Evolutionary conservation across 2,888 invertebrate genomes (phyloP), one percentile per base, ranked within the genome.

Genomic region (Dryobota labecula): DNA sequence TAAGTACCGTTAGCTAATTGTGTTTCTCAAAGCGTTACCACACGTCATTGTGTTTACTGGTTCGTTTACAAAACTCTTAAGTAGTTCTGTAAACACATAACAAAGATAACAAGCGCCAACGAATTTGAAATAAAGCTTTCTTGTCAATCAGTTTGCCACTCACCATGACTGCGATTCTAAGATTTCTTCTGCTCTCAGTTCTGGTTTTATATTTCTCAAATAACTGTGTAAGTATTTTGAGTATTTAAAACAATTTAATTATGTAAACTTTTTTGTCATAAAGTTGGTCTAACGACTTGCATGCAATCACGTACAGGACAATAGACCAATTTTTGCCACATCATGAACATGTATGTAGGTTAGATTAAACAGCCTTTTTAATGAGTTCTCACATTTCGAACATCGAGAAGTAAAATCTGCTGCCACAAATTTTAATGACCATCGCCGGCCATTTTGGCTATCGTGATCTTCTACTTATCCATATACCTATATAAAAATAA

Each of bases 51-150:
- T 81, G 70, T 83, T 73, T 30, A 61, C 47, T 2, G 24, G 49
- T 65, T 72, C 20, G 85, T 84, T 70, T 78, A 85, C 79, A 83
- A 76, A 84, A 80, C 78, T 73, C 36, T 38, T 27, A 15, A 15
- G 9, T 62, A 71, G 74, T 79, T 86, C 84, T 72, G 60, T 75
- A 83, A 85, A 84, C 70, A 57, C 36, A 6, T 45, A 47, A 61
- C 33, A 41, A 60, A 61, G 64, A 78, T 84, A 84, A 73, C 70
- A 56, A 51, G 58, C 43, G 47, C 53, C 45, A 68, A 70, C 53
- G 54, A 57, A 43, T 54, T 41, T 41, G 27, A 38, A 58, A 53
- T 43, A 62, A 45, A 66, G 60, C 38, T 57, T 64, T 53, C 58
- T 53, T 69, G 49, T 9, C 61, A 45, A 47, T 72, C 70, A 78